Evolutionary conservation across 2,888 invertebrate genomes (phyloP).

Genomic region (Andrena flavipes): DNA sequence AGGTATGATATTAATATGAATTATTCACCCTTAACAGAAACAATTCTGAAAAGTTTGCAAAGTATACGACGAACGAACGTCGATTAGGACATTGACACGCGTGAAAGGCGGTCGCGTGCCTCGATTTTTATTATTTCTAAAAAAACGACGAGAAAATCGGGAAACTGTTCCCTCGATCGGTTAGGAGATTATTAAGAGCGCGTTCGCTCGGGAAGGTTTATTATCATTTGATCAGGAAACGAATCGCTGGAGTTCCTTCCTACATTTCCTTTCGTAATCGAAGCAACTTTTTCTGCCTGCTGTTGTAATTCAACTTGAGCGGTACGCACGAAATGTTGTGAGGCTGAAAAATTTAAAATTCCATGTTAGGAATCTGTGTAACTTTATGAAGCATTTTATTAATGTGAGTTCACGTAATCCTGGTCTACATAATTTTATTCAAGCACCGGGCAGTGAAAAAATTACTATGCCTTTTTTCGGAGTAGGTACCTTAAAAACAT

Average conservation of each 20-base stretch:
- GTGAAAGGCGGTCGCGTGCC: constrained; percentile 19
- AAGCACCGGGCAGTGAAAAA: not conserved
- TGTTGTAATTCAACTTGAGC: not conserved
- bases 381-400: not conserved
- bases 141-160: not conserved
- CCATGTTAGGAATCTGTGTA: not conserved
- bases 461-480: not conserved
- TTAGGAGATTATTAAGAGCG: not conserved
- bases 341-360: not conserved
- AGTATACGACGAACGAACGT: not conserved
- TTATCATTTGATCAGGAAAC: constrained; percentile 1
- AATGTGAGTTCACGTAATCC: not conserved
- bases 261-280: constrained; percentile 1
- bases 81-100: not conserved
- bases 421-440: not conserved
- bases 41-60: not conserved
- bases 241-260: constrained; percentile 13
- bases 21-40: not conserved
- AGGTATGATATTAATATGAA: not conserved
- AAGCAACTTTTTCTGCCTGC: not conserved
- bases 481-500: not conserved
- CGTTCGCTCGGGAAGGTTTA: constrained; percentile 12
- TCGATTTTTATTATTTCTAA: not conserved
- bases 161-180: not conserved
- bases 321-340: not conserved